Conservation (phyloP, 2,113 vertebrate genomes). For the Rafetus swinhoei region DNA sequence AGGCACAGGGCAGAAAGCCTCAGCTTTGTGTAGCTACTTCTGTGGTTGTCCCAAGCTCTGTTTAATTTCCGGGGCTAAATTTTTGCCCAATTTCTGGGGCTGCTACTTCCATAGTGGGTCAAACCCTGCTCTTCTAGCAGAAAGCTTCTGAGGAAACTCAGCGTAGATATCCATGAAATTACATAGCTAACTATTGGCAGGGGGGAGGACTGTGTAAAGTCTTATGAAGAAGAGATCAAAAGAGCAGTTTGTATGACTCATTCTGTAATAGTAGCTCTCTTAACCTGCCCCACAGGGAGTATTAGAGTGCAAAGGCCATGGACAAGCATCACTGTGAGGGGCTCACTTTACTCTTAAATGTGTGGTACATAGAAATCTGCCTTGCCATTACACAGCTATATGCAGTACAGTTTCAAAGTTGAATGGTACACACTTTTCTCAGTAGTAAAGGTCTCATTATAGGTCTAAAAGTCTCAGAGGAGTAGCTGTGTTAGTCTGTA, state of each 20-base stretch:
- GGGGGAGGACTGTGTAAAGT: background rate
- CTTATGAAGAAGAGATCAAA: background rate
- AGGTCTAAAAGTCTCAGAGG: too few species aligned
- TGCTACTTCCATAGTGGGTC: accelerated
- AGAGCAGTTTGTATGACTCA: background rate
- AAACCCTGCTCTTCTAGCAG: background rate
- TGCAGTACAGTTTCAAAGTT: background rate
- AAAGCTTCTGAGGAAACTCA: background rate
- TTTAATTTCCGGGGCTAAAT: background rate
- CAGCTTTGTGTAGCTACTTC: background rate
- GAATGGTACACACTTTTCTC: background rate
- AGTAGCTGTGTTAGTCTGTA: too few species aligned
- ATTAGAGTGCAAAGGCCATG: background rate
- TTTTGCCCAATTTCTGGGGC: background rate
- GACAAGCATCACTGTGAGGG: background rate
- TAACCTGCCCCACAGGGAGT: background rate
- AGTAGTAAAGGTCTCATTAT: background rate
- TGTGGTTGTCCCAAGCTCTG: background rate
- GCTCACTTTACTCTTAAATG: background rate
- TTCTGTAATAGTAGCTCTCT: background rate
- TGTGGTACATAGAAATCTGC: background rate
- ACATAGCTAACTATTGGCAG: background rate
- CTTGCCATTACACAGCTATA: background rate
- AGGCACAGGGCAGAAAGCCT: background rate
- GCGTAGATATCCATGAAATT: background rate